Base-by-base conservation (phyloP, 2,888 invertebrate species). In the Drosophila lutescens region DNA sequence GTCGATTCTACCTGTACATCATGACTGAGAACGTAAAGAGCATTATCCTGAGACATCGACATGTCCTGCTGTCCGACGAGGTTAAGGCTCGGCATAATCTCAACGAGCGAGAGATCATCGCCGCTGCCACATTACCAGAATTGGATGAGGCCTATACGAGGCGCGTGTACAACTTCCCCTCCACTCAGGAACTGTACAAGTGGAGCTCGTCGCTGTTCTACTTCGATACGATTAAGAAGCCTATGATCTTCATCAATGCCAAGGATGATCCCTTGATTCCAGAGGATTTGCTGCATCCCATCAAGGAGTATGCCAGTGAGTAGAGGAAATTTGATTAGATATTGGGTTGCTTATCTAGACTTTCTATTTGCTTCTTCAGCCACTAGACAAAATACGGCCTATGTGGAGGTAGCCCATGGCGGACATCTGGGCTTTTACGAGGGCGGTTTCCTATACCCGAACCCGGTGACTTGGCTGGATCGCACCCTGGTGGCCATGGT, bases 381-480 rank as follows among this genome's bases (percentile, higher is more conserved):
- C 78, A 94, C 94, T 9, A 94, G 94, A 66, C 93, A 93, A 54
- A 95, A 95, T 81, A 93, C 94, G 4, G 93, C 97, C 80, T 97
- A 95, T 89, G 93, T 98, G 60, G 96, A 97, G 91, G 93, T 97
- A 26, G 95, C 97, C 10, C 98, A 98, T 91, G 98, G 98, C 12
- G 98, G 98, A 4, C 98, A 98, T 92, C 93, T 98, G 76, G 98
- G 98, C 20, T 98, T 97, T 92, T 98, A 98, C 91, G 98, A 98
- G 92, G 98, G 98, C 10, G 97, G 97, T 17, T 92, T 96, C 30
- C 90, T 98, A 1, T 96, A 97, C 91, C 98, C 98, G 0, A 96
- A 97, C 90, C 96, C 97, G 0, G 96, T 98, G 63, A 98, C 98
- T 67, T 98, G 98, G 98, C 93, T 98, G 69, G 98, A 98, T 93